These are phyloP conservation scores for Stomatorhinus walkeri DNA, from an alignment of 2,797 vertebrate species.

Conservation along the genomic window DNA sequence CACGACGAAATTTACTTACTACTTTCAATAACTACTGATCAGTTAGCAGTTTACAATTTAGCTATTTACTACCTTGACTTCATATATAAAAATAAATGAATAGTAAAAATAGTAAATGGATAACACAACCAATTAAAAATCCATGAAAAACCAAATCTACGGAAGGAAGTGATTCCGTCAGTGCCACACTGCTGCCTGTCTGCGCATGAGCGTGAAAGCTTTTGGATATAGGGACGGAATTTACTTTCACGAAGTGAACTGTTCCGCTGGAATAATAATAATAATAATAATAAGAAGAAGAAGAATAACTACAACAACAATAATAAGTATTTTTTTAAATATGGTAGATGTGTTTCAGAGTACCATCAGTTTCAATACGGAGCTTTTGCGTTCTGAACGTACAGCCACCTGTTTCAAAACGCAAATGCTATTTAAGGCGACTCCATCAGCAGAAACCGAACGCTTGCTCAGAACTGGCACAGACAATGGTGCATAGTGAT, in stretches of 20 bases:
- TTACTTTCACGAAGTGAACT: neutral
- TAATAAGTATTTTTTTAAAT: neutral
- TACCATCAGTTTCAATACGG: neutral
- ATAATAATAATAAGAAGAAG: neutral
- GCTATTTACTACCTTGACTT: neutral
- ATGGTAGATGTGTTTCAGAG: neutral
- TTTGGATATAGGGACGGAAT: neutral
- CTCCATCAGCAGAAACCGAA: neutral
- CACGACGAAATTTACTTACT: neutral
- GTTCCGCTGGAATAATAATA: neutral
- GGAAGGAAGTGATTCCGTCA: neutral
- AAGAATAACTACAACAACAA: neutral
- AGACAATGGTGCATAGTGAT: neutral
- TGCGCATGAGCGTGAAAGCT: neutral
- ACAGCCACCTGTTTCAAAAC: neutral
- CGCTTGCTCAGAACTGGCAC: neutral
- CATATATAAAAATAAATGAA: neutral
- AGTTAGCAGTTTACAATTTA: neutral
- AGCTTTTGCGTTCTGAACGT: neutral
- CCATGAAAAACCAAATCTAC: neutral
- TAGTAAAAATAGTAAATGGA: neutral
- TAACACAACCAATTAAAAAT: neutral
- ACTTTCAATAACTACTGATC: neutral
- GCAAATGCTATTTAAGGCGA: neutral
- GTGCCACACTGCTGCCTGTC: neutral